Base-by-base conservation (phyloP, 2,888 invertebrate genomes). In the Clivina fossor region DNA sequence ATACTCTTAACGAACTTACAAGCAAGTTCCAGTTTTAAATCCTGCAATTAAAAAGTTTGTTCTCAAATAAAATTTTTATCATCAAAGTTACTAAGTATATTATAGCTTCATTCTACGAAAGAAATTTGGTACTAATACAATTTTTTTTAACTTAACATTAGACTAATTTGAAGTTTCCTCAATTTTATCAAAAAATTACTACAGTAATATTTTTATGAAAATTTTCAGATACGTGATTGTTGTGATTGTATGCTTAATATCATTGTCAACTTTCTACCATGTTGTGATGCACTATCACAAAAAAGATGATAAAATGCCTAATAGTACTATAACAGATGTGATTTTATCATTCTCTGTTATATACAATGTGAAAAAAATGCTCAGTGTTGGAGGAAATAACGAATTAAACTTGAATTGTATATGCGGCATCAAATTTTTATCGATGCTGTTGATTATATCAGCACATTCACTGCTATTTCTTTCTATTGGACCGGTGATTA, bases 391-490 rank as follows among this genome's bases (percentile, higher is more conserved):
- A 58, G 75, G 78, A 38, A 80, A 81, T 41, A 76, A 76, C 63
- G 77, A 78, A 24, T 67, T 82, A 7, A 82, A 84, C 19, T 70
- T 88, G 49, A 82, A 85, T 60, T 83, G 84, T 63, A 74, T 75
- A 22, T 68, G 64, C 56, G 74, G 74, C 3, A 72, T 88, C 30
- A 86, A 84, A 65, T 78, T 83, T 9, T 65, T 86, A 41, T 80
- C 85, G 0, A 88, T 88, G 87, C 60, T 79, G 0, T 77, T 85
- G 41, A 85, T 88, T 41, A 72, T 86, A 4, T 75, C 76, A 26
- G 86, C 86, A 0, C 87, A 88, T 66, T 80, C 83, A 1, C 73
- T 85, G 26, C 71, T 85, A 38, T 87, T 85, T 64, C 77, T 83
- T 37, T 78, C 82, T 15, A 81, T 82, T 64, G 86, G 86, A 46